Evolutionary conservation across 2,888 invertebrate genomes (phyloP).

Genomic region (Tyria jacobaeae): DNA sequence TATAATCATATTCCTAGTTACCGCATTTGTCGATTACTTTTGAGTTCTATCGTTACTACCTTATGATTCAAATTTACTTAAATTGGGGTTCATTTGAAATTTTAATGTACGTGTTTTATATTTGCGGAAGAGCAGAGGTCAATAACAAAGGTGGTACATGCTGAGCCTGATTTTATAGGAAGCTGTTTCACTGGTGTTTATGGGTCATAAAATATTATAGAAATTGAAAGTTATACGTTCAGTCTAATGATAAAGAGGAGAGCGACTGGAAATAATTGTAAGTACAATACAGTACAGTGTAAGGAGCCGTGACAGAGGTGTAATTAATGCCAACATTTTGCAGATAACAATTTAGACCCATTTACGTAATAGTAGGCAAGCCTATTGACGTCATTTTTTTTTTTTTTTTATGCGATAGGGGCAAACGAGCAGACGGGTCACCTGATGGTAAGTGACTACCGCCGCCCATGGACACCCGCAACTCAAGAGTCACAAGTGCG

Average conservation of each 20-base stretch:
- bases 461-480: too few relatives aligned
- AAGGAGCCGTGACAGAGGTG: too few relatives aligned
- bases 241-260: background rate
- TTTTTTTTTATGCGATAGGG: too few relatives aligned
- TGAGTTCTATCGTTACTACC: background rate
- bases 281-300: too few relatives aligned
- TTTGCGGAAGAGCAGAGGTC: background rate
- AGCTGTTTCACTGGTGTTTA: background rate
- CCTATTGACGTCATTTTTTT: too few relatives aligned
- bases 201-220: background rate
- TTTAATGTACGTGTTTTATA: background rate
- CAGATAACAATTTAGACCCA: too few relatives aligned
- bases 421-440: too few relatives aligned
- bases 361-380: too few relatives aligned
- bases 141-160: background rate
- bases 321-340: too few relatives aligned
- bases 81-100: background rate
- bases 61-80: background rate
- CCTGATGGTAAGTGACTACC: too few relatives aligned
- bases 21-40: slow-evolving; percentile 11
- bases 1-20: background rate
- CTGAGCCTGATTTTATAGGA: background rate
- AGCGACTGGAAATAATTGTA: too few relatives aligned
- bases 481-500: too few relatives aligned
- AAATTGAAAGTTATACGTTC: background rate